phyloP scores from a whole-genome alignment of 2,888 invertebrate genomes.

The Melangyna quadrimaculata region DNA sequence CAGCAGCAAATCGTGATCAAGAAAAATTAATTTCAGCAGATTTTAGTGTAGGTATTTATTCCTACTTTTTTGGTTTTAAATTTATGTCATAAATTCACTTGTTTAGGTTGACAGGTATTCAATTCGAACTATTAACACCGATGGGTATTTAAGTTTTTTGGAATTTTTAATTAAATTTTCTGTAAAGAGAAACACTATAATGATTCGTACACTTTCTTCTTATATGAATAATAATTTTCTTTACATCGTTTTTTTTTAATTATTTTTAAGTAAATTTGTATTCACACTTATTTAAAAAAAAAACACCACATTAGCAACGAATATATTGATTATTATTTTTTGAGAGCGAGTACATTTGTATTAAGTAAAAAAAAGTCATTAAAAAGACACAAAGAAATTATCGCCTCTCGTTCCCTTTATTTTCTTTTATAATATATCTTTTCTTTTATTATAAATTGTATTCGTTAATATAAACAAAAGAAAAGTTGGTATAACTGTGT shows the following conservation, averaged over 20 bases:
- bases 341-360: not conserved
- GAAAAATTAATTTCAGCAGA: not conserved
- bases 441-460: conserved; percentile 17
- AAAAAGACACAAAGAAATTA: not conserved
- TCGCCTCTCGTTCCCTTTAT: not conserved
- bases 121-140: no score
- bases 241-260: not conserved
- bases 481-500: not conserved
- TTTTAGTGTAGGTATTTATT: not conserved
- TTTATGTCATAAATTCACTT: not conserved
- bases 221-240: not conserved
- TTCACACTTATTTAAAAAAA: not conserved
- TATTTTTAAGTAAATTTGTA: not conserved
- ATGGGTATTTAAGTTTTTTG: not conserved
- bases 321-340: conserved; percentile 30
- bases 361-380: not conserved
- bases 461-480: conserved; percentile 18
- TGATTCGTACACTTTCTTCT: not conserved
- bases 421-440: conserved; percentile 13
- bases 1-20: conserved; percentile 13
- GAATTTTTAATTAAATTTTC: not conserved
- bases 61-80: not conserved
- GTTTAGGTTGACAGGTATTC: not conserved
- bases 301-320: not conserved
- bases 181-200: not conserved